Base-by-base conservation (phyloP, 2,113 vertebrate genomes). In the Rhineura floridana region DNA sequence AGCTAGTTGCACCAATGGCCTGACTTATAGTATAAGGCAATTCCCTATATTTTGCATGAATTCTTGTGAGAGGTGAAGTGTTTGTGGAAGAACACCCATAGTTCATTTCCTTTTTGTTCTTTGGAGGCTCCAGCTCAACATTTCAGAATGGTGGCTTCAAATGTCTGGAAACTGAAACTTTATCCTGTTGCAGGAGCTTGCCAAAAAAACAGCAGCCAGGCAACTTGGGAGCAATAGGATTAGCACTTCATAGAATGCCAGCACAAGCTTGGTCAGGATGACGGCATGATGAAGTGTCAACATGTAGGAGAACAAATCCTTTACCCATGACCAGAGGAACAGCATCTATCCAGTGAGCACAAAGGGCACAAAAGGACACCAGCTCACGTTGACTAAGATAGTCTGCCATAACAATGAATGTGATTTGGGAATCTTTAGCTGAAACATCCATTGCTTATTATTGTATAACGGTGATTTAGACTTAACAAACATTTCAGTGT, bases 151-250 rank as follows among this genome's bases (percentile, higher is more conserved):
- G 63, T 2, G 19, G 81, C 63, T n/a, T 69, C 33, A 28, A 30
- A 19, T 1, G 42, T 13, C 2, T 1, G 70, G 25, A 91, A 33
- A 75, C 65, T 75, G 67, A 65, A 90, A 25, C 59, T 0, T 44
- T 73, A 2, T 17, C 73, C 59, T 87, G 86, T 13, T 84, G 84
- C 63, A 89, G 77, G 70, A 79, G 17, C 85, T 89, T 79, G 44
- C 92, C 92, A 33, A 42, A 78, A 78, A 88, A 92, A 91, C 88
- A 93, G 88, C 92, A 81, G 86, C 88, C 67, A 81, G 48, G 84
- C 86, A 79, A 83, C 93, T 67, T n/a, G 52, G 48, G 50, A 69
- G 78, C 44, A 62, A 11, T 23, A 52, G 28, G 85, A 90, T 87
- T 50, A 85, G 6, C 6, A 0, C n/a, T 1, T 84, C 72, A 62